Percentiles rank a stretch among this genome's conserved stretches.
Evolutionary conservation across 1,140 invertebrate species (phyloP).

Genomic region (Gryllus bimaculatus): DNA sequence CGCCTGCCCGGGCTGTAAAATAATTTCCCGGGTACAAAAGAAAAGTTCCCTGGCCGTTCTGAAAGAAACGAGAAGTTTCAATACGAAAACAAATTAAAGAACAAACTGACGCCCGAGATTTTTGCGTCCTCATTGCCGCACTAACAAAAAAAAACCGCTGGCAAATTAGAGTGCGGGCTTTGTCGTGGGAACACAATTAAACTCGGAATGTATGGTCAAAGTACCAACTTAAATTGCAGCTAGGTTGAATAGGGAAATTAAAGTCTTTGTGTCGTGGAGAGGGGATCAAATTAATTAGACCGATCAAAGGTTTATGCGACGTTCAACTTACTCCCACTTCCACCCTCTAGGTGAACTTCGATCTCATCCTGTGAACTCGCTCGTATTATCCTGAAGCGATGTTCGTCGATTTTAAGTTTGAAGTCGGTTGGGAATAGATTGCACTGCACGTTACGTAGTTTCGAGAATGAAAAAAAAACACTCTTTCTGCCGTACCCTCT

Average conservation of each 20-base stretch:
- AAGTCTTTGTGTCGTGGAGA: neutral
- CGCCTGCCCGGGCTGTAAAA: neutral
- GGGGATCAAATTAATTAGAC: neutral
- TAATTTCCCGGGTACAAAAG: neutral
- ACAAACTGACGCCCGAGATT: constrained; percentile 3
- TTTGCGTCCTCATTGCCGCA: neutral
- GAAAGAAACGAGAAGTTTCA: neutral
- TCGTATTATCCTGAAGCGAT: too few species aligned
- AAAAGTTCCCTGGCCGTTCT: neutral
- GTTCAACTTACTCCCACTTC: too few species aligned
- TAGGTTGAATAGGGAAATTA: neutral
- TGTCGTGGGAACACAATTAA: neutral
- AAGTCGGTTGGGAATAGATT: neutral
- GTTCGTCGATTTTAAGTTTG: too few species aligned
- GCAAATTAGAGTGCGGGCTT: neutral
- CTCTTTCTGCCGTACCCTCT: neutral
- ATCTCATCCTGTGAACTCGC: too few species aligned
- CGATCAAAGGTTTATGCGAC: neutral
- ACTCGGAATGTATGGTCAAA: neutral
- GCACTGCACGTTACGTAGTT: neutral
- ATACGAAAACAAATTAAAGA: constrained; percentile 6
- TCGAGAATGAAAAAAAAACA: neutral
- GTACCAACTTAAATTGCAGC: neutral
- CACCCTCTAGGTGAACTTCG: too few species aligned
- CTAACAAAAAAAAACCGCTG: neutral